Conservation (phyloP, 2,113 vertebrate species). For the Hemibagrus wyckioides region DNA sequence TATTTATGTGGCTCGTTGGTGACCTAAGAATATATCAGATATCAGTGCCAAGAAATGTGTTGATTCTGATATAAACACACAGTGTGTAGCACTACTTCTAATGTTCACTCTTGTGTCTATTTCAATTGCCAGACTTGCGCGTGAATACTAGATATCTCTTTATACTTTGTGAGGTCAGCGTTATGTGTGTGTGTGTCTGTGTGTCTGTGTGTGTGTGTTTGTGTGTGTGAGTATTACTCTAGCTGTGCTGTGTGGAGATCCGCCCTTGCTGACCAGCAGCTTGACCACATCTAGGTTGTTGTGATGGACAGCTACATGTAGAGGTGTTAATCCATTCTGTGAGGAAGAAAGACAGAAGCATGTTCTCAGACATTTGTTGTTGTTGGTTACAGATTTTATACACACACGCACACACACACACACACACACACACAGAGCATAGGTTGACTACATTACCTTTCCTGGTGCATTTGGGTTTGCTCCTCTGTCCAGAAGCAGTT, state of each 20-base stretch:
- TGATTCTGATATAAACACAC: neutral
- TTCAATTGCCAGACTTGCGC: neutral
- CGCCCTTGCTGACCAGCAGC: conserved; percentile 88
- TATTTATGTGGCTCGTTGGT: neutral
- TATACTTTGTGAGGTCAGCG: neutral
- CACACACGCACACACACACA: conserved; percentile 21
- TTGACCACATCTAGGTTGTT: conserved; percentile 95
- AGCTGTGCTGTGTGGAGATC: conserved; percentile 89
- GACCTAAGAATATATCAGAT: neutral
- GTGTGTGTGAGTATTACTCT: conserved; percentile 76
- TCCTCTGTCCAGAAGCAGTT: conserved; percentile 83
- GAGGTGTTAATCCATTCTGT: conserved; percentile 96
- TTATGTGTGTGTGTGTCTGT: conserved; percentile 40
- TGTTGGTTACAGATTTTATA: conserved; percentile 12
- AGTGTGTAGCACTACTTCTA: neutral
- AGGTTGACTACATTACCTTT: conserved; percentile 75
- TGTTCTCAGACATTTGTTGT: conserved; percentile 36
- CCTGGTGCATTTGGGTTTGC: conserved; percentile 90
- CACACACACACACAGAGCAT: neutral
- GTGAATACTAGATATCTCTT: neutral
- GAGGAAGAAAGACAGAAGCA: conserved; percentile 68
- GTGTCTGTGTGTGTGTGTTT: conserved; percentile 47
- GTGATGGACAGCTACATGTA: conserved; percentile 96
- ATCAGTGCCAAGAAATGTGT: neutral
- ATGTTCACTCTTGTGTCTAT: neutral